Conservation (phyloP, 2,888 invertebrate genomes). For the Drosophila crucigera region DNA sequence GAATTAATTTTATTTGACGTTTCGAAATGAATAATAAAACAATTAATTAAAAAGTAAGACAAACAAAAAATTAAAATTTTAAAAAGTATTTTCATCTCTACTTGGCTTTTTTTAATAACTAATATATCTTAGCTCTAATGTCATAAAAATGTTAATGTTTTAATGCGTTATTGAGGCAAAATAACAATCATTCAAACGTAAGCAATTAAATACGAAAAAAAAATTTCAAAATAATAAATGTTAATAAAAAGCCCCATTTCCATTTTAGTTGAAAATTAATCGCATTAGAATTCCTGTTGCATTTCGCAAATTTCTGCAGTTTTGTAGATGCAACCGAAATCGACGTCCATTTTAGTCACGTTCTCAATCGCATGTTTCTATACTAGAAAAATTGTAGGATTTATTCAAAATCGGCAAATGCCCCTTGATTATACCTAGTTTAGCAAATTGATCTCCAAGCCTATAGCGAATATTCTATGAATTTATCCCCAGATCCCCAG, state of each 20-base stretch:
- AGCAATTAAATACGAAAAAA: neutral
- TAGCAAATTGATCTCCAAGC: neutral
- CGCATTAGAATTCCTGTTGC: too few species aligned
- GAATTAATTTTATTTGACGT: too few species aligned
- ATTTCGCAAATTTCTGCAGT: too few species aligned
- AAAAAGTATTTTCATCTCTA: too few species aligned
- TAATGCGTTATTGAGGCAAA: neutral
- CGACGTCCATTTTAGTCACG: too few species aligned
- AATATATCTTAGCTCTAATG: neutral
- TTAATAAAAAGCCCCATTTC: too few species aligned
- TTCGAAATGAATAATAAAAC: too few species aligned
- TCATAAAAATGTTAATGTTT: neutral
- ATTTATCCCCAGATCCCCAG: neutral
- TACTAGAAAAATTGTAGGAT: neutral
- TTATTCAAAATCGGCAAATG: neutral
- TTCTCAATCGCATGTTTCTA: too few species aligned
- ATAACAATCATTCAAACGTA: neutral
- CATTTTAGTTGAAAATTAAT: too few species aligned
- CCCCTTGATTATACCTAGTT: neutral
- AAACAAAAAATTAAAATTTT: too few species aligned
- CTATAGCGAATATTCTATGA: neutral
- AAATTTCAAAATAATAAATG: neutral
- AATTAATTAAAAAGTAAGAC: too few species aligned
- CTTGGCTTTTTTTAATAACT: neutral
- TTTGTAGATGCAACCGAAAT: too few species aligned